phyloP scores from a whole-genome alignment of 2,113 vertebrate species.

The Callospermophilus lateralis region DNA sequence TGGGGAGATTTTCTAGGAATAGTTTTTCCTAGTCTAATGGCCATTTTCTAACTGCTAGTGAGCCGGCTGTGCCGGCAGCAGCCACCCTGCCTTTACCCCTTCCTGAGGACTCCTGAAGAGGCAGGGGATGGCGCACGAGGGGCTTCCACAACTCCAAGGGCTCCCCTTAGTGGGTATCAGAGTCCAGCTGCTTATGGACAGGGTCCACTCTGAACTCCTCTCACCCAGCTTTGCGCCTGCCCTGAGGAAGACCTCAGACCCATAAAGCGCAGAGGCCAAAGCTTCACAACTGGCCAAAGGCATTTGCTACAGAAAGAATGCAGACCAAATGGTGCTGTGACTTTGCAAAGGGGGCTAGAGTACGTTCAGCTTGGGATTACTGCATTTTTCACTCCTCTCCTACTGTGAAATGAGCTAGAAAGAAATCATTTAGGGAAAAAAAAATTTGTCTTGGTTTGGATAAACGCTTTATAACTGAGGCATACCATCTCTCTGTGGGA shows the following conservation, averaged over 20 bases:
- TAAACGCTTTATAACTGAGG: neutral
- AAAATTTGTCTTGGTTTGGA: neutral
- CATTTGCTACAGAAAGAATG: neutral
- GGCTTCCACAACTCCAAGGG: neutral
- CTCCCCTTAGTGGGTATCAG: neutral
- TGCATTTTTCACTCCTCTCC: conserved; percentile 14
- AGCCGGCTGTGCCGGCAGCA: neutral
- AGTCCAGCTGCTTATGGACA: neutral
- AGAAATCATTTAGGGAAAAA: neutral
- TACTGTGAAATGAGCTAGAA: conserved; percentile 57
- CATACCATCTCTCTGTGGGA: neutral
- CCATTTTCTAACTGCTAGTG: neutral
- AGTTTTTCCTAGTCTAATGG: neutral
- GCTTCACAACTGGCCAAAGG: neutral
- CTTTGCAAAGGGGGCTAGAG: neutral
- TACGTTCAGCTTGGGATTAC: neutral
- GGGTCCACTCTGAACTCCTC: neutral
- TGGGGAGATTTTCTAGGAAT: conserved; percentile 61
- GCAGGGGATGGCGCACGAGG: neutral
- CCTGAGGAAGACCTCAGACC: no score
- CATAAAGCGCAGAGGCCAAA: neutral
- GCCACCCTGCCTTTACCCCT: neutral
- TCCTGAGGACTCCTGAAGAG: neutral
- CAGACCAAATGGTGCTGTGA: neutral
- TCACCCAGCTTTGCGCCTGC: no score